phyloP scores from a whole-genome alignment of 2,797 vertebrate species.

The Acrossocheilus fasciatus region DNA sequence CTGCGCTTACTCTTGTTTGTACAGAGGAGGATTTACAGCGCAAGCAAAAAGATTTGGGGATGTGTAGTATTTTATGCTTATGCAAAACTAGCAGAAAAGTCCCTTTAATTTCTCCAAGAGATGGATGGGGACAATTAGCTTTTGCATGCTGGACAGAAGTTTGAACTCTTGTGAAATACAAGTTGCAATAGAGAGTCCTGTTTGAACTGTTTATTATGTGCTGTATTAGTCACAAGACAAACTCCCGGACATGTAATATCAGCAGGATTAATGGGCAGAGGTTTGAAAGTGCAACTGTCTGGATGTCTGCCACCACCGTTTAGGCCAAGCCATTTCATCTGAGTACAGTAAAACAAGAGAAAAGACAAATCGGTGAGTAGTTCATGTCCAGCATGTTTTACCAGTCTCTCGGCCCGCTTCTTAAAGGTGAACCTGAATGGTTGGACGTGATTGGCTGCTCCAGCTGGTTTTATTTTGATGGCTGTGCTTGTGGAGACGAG shows the following conservation, averaged over 20 bases:
- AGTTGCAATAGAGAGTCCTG: background rate
- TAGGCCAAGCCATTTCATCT: background rate
- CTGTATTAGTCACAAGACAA: background rate
- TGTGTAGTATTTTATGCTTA: background rate
- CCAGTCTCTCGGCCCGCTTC: constrained; percentile 18
- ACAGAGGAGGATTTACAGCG: background rate
- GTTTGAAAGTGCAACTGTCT: constrained; percentile 7
- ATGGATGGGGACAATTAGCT: background rate
- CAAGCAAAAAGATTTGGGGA: background rate
- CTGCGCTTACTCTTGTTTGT: background rate
- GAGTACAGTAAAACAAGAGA: background rate
- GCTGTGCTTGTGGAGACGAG: constrained; percentile 14
- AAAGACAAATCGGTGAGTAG: background rate
- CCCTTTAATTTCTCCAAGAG: background rate
- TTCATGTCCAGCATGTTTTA: background rate
- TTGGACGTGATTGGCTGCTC: constrained; percentile 23
- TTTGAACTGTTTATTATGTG: background rate
- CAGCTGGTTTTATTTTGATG: constrained; percentile 42
- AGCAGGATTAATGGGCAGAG: background rate
- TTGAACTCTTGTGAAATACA: background rate
- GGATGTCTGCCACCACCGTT: constrained; percentile 15
- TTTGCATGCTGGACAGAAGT: too few relatives aligned
- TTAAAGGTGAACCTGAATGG: background rate
- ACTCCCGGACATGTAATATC: background rate
- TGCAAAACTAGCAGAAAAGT: background rate